Evolutionary conservation across 2,113 vertebrate species (phyloP).

Genomic region (Calyptommatus sinebrachiatus): DNA sequence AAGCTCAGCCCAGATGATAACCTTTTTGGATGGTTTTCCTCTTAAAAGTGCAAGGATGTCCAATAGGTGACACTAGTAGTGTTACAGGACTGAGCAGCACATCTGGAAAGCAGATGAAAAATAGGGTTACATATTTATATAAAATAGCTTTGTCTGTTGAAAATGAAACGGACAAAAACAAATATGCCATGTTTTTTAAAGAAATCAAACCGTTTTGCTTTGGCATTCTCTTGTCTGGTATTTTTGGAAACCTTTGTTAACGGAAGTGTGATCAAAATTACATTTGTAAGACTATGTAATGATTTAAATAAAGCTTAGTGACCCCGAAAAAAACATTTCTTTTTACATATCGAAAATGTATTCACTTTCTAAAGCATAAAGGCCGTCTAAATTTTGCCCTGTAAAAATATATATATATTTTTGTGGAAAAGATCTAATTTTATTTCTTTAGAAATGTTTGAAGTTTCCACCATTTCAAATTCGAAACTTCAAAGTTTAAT

Average conservation of each 20-base stretch:
- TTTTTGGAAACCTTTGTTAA: slow-evolving; percentile 31
- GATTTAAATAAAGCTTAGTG: slow-evolving; percentile 66
- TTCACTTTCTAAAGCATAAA: slow-evolving; percentile 67
- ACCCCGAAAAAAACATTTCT: slow-evolving; percentile 63
- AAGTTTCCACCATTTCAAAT: slow-evolving; percentile 48
- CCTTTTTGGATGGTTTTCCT: slow-evolving; percentile 43
- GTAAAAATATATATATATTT: slow-evolving; percentile 48
- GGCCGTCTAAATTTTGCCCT: slow-evolving; percentile 54
- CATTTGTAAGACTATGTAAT: slow-evolving; percentile 69
- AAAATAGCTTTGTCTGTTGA: slow-evolving; percentile 34
- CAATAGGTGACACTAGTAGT: slow-evolving; percentile 62
- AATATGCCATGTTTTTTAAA: slow-evolving; percentile 11
- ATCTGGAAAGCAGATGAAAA: slow-evolving; percentile 58
- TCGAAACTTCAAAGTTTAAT: slow-evolving; percentile 48
- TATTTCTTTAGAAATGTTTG: slow-evolving; percentile 20
- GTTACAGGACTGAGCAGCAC: slow-evolving; percentile 46
- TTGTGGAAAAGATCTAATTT: slow-evolving; percentile 42
- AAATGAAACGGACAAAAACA: slow-evolving; percentile 36
- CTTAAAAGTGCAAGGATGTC: slow-evolving; percentile 49
- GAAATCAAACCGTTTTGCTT: slow-evolving; percentile 16
- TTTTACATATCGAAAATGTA: slow-evolving; percentile 58
- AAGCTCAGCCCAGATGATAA: slow-evolving; percentile 42
- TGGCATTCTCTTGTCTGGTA: slow-evolving; percentile 21
- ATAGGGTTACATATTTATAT: slow-evolving; percentile 41
- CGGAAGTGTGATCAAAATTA: slow-evolving; percentile 49